Conservation (phyloP, 2,113 vertebrate genomes). For the Origma solitaria region DNA sequence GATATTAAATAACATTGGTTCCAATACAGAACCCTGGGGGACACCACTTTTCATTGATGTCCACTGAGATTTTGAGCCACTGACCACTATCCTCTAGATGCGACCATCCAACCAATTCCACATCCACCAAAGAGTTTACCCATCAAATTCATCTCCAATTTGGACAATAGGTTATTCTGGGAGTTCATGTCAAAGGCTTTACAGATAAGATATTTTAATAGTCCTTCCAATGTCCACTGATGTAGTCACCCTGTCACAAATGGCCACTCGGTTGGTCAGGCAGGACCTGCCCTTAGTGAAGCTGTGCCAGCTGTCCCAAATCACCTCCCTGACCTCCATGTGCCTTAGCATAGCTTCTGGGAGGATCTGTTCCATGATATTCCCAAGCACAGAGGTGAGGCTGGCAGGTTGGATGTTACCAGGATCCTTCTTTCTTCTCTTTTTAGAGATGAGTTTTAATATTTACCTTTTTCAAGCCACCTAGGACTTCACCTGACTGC, state of each 20-base stretch:
- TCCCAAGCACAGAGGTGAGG: neutral
- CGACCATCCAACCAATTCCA: accelerated
- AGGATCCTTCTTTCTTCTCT: neutral
- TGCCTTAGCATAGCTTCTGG: neutral
- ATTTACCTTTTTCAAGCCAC: neutral
- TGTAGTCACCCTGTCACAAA: neutral
- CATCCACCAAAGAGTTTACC: neutral
- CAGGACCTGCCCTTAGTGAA: neutral
- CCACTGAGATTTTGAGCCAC: neutral
- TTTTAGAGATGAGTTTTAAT: neutral
- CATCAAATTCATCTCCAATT: neutral
- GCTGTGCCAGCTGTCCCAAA: accelerated
- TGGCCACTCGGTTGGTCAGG: neutral
- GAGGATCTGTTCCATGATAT: neutral
- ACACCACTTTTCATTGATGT: neutral
- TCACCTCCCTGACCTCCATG: neutral
- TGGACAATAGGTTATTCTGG: neutral
- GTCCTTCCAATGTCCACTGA: neutral
- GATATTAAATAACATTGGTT: neutral
- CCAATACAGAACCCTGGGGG: neutral
- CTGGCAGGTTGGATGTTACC: neutral
- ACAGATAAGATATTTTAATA: neutral
- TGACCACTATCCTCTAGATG: neutral
- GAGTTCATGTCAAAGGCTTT: accelerated
- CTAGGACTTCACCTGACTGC: neutral